Evolutionary conservation across 2,797 vertebrate genomes (phyloP), one percentile per base, ranked within the genome.

Genomic region (Spondyliosoma cantharus): DNA sequence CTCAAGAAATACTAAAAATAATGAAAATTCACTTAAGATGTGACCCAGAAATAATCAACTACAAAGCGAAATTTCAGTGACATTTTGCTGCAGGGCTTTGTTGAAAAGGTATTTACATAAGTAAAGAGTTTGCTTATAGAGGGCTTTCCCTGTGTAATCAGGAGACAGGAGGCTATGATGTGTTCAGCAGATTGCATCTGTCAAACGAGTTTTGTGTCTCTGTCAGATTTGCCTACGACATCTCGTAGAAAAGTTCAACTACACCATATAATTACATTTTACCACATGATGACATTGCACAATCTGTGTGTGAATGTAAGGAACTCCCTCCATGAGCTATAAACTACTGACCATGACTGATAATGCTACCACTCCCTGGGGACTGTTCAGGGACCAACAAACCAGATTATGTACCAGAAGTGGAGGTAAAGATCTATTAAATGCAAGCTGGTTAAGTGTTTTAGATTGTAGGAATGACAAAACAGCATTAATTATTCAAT

Each of bases 291-390:
- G 48, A 52, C 22, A 52, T 29, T 43, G 7, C 7, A n/a, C 16
- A 42, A 9, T 25, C 15, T 58, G 3, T 71, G n/a, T 58, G 57
- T 32, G 25, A 58, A 42, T 46, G 68, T 25, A 25, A 53, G 25
- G 24, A 48, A 24, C 5, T 61, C 16, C 50, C 24, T 67, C 37
- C n/a, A 49, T 4, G 22, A 37, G 25, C 46, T 67, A 6, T 14
- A 60, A 60, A 64, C 61, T 52, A 43, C 15, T 49, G 0, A 27
- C 0, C 19, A 50, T 37, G 24, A 45, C 25, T 17, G 29, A 3
- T 29, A 22, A 74, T 70, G 49, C 29, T 43, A 60, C 54, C 73
- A 67, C 52, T 67, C 57, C 71, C 77, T 64, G 3, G 49, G 20
- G 52, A 63, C 43, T 29, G 25, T 22, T 24, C 22, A 66, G 17